Base-by-base conservation (phyloP, 2,888 invertebrate genomes). In the Crematogaster levior region DNA sequence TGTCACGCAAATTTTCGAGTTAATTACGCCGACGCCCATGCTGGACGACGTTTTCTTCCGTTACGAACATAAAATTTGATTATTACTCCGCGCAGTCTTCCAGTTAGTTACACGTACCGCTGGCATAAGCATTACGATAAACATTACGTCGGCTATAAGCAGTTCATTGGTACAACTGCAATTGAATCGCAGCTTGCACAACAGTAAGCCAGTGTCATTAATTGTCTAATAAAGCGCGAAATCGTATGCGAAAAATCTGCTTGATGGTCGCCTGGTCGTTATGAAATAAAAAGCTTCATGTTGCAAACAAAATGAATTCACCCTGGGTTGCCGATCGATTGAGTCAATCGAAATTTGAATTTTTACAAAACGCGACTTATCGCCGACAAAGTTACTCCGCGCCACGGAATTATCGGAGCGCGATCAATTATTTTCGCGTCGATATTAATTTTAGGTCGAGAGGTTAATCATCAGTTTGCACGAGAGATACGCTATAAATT, bases 201-300 rank as follows among this genome's bases (percentile, higher is more conserved):
- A 74, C 48, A 73, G 53, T 80, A 70, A 82, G 30, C 24, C 30
- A 68, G 24, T 72, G 61, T 75, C 68, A 37, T 82, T 85, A 85
- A 85, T 80, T 75, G 72, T 85, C 82, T 58, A 53, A 5, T 46
- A 56, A 48, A 60, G 77, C 30, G 56, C 40, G 66, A 46, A 81
- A 80, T 48, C 46, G 63, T 53, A 27, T 27, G 43, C 74, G 60
- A 85, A 82, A 85, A 40, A 85, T 81, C 80, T 70, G 56, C 37
- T 81, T 61, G 65, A 75, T 75, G 70, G 61, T 70, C 61, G 61
- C 3, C 21, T 43, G 37, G 53, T 40, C 46, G 66, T 58, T 58
- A n/a, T 51, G 56, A 83, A 85, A 85, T 83, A 70, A 85, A 85
- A 82, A 85, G 72, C 66, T 53, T 53, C 56, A 34, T 21, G 37